These are phyloP conservation scores for Cheilosia scutellata DNA, from an alignment of 2,888 invertebrate species.

Conservation along the genomic window DNA sequence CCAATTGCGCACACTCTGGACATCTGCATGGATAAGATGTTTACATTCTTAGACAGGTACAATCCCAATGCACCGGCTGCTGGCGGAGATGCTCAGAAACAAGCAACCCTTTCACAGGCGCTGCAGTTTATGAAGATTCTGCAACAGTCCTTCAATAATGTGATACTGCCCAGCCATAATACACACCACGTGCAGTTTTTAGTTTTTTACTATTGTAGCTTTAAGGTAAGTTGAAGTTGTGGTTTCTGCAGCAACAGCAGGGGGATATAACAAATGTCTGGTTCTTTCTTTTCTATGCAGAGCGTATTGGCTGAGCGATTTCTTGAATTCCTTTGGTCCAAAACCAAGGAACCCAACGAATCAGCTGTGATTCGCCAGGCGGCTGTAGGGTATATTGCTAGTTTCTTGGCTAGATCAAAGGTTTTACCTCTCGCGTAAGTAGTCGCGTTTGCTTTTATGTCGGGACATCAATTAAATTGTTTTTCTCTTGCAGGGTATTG, in stretches of 20 bases:
- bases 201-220: slow-evolving; percentile 90
- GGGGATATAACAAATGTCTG: background rate
- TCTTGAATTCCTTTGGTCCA: slow-evolving; percentile 89
- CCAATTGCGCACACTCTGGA: slow-evolving; percentile 89
- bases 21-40: slow-evolving; percentile 90
- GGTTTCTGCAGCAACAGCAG: background rate
- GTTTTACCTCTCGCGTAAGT: slow-evolving; percentile 87
- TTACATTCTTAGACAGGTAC: slow-evolving; percentile 86
- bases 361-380: slow-evolving; percentile 88
- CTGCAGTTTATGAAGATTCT: slow-evolving; percentile 85
- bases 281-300: slow-evolving; percentile 29
- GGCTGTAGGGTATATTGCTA: slow-evolving; percentile 90
- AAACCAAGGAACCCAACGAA: slow-evolving; percentile 88
- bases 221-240: slow-evolving; percentile 84
- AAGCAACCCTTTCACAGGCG: slow-evolving; percentile 84
- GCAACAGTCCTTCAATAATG: slow-evolving; percentile 90
- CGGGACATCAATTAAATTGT: background rate
- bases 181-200: slow-evolving; percentile 92
- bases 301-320: slow-evolving; percentile 86
- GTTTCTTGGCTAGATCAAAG: slow-evolving; percentile 89
- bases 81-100: slow-evolving; percentile 82
- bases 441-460: slow-evolving; percentile 31
- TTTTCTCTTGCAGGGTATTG: slow-evolving; percentile 85
- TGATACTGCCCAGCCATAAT: slow-evolving; percentile 93
- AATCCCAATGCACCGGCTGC: slow-evolving; percentile 72